Base-by-base conservation (phyloP, 2,888 invertebrate genomes). In the Xanthorhoe spadicearia region DNA sequence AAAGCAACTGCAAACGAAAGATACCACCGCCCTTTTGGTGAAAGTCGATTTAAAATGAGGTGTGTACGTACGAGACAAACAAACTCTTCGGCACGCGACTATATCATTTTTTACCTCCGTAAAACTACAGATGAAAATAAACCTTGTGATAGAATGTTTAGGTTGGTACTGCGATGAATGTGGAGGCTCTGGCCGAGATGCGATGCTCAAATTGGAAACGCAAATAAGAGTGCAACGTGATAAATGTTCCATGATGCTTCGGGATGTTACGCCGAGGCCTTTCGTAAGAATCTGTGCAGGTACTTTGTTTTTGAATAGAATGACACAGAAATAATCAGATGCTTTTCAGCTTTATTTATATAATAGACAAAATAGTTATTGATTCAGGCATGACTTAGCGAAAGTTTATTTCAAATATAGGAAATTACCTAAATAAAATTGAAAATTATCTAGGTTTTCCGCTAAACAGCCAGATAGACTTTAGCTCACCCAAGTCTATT, bases 1-100 rank as follows among this genome's bases (percentile, higher is more conserved):
- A 65, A 64, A 69, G 62, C 58, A 69, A 64, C 73, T 61, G 65
- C 62, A 53, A 71, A 73, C 69, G 56, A 66, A 57, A 74, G 70
- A 63, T 66, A 80, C 83, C 83, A 79, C 77, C 81, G 87, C 87
- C 89, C 87, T 88, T 88, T 85, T 76, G 88, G 90, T 88, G 90
- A 91, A 90, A 90, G 90, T 90, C 79, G 84, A 84, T 85, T 86
- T 84, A 86, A 83, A 85, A 83, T 80, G 83, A 86, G 84, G 83
- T 83, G 80, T 81, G 80, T 82, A 81, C 81, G 77, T 75, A 79
- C 80, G 81, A 78, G 77, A 84, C 82, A 82, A 85, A 84, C 81
- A 83, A 82, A 83, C 81, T 79, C 76, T 74, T 73, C 74, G 78
- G 80, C 85, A 84, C 82, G 84, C 83, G 84, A 83, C 83, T 79